Conservation (phyloP, 2,888 invertebrate genomes). For the Galeopsomyia nigrocyanea region DNA sequence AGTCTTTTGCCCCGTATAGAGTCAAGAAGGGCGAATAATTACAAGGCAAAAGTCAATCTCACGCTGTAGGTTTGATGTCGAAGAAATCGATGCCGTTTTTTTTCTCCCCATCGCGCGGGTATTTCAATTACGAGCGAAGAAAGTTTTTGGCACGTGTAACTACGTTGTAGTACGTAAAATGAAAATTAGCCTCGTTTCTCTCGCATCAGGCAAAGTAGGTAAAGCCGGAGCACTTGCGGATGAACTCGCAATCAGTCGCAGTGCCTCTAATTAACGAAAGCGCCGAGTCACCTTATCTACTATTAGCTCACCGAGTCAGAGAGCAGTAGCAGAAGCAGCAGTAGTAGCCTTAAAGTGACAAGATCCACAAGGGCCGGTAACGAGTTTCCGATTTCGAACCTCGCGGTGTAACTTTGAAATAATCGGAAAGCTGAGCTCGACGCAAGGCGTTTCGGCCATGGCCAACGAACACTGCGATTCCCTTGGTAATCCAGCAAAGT, state of each 20-base stretch:
- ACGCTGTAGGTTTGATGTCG: conserved; percentile 27
- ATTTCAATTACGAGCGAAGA: neutral
- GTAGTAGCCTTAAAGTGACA: conserved; percentile 22
- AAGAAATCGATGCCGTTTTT: neutral
- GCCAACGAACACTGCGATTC: conserved; percentile 55
- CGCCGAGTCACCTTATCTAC: too few species aligned
- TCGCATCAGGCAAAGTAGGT: too few species aligned
- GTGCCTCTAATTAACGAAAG: too few species aligned
- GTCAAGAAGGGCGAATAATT: conserved; percentile 50
- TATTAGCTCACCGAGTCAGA: too few species aligned
- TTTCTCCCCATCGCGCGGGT: neutral
- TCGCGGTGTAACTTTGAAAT: conserved; percentile 52
- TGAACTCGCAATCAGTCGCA: too few species aligned
- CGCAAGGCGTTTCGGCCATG: conserved; percentile 51
- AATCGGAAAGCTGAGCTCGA: conserved; percentile 53
- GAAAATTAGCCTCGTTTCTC: too few species aligned
- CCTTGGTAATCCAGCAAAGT: conserved; percentile 63
- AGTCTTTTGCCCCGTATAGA: conserved; percentile 57
- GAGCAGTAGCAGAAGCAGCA: neutral
- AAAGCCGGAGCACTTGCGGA: neutral
- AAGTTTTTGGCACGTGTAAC: too few species aligned
- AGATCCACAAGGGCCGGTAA: conserved; percentile 33
- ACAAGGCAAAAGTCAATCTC: conserved; percentile 40
- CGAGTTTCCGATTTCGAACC: conserved; percentile 41
- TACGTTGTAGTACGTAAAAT: too few species aligned